Conservation (phyloP, 2,888 invertebrate genomes). For the Lottia gigantea region DNA sequence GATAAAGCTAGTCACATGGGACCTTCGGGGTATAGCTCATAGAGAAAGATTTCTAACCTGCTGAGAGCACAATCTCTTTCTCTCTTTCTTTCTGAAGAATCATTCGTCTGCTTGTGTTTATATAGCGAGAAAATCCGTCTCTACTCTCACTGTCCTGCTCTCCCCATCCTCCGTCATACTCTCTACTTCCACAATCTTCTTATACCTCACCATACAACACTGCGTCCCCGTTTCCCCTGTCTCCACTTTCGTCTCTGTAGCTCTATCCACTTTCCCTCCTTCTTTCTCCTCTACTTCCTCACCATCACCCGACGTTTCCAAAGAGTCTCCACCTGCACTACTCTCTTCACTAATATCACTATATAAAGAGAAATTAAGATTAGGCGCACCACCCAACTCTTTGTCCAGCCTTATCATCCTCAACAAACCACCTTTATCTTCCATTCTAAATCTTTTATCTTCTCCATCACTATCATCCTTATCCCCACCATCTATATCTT, state of each 20-base stretch:
- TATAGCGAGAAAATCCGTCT: background rate
- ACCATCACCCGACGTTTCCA: too few species aligned
- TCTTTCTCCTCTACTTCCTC: background rate
- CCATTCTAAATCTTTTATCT: background rate
- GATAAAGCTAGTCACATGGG: too few species aligned
- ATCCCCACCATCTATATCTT: background rate
- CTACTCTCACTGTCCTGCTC: background rate
- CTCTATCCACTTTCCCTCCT: background rate
- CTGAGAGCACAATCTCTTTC: too few species aligned
- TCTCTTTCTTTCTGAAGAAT: too few species aligned
- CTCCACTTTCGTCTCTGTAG: too few species aligned
- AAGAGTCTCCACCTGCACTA: background rate
- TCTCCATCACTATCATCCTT: background rate
- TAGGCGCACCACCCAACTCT: background rate
- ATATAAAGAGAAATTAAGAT: background rate
- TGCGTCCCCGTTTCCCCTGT: background rate
- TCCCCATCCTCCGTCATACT: background rate
- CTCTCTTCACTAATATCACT: slow-evolving; percentile 1
- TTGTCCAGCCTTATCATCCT: background rate
- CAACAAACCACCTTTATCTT: background rate
- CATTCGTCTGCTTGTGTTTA: too few species aligned
- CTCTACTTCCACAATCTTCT: background rate
- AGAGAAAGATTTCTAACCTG: too few species aligned
- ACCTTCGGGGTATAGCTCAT: too few species aligned
- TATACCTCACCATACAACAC: background rate